A percentile compares a stretch with the other conserved stretches of the same genome.
Evolutionary conservation across 2,888 invertebrate genomes (phyloP).

Genomic region (Cremastobaeus sp.): DNA sequence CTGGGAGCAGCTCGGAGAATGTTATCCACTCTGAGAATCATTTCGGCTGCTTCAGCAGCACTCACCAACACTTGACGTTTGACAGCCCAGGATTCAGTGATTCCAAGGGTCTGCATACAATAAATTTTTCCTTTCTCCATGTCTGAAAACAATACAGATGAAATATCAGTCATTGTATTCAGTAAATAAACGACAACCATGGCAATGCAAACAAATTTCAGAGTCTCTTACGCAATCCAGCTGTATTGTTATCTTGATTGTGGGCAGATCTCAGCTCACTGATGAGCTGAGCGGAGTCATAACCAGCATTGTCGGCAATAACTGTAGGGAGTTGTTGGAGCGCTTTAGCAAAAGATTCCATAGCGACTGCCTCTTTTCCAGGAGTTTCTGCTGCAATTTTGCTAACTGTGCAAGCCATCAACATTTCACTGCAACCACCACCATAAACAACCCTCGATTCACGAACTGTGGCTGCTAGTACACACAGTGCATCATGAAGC

Average conservation of each 20-base stretch:
- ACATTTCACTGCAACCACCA: conserved; percentile 96
- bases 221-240: conserved; percentile 85
- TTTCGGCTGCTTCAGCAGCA: conserved; percentile 98
- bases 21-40: conserved; percentile 98
- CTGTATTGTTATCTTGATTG: conserved; percentile 85
- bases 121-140: conserved; percentile 93
- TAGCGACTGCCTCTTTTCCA: conserved; percentile 98
- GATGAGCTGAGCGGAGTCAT: conserved; percentile 96
- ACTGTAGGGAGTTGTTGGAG: conserved; percentile 94
- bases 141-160: conserved; percentile 80
- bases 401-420: conserved; percentile 96
- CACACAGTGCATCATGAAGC: conserved; percentile 98
- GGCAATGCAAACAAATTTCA: conserved; percentile 21
- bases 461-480: conserved; percentile 95
- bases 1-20: conserved; percentile 96
- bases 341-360: conserved; percentile 96
- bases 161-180: neutral
- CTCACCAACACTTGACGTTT: conserved; percentile 97
- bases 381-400: conserved; percentile 91
- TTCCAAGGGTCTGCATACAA: conserved; percentile 93
- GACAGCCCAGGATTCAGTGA: conserved; percentile 98
- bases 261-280: conserved; percentile 95
- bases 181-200: neutral
- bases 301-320: conserved; percentile 99
- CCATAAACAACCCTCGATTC: conserved; percentile 95